Conservation (phyloP, 2,888 invertebrate species). For the Chymomyza caudatula region DNA sequence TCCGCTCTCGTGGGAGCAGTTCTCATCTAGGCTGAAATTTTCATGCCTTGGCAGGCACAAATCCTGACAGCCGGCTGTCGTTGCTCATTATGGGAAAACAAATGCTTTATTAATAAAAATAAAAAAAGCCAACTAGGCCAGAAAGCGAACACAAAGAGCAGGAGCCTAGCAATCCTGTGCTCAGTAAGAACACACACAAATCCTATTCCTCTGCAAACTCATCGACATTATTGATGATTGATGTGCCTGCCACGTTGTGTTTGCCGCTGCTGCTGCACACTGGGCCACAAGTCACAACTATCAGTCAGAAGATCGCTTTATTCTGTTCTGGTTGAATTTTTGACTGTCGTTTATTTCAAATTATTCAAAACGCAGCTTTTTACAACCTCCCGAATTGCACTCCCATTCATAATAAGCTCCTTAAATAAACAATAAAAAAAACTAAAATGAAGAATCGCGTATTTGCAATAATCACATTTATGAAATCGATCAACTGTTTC, state of each 20-base stretch:
- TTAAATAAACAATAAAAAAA: too few species aligned
- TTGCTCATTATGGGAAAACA: slow-evolving; percentile 70
- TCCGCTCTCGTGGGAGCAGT: background rate
- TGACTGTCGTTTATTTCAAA: too few species aligned
- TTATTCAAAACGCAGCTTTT: too few species aligned
- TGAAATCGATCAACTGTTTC: too few species aligned
- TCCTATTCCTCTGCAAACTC: slow-evolving; percentile 27
- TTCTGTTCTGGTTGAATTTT: background rate
- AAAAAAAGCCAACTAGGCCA: slow-evolving; percentile 50
- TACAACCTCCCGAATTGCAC: too few species aligned
- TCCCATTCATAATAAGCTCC: too few species aligned
- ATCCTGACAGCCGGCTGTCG: slow-evolving; percentile 69
- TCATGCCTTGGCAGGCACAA: slow-evolving; percentile 29
- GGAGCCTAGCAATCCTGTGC: background rate
- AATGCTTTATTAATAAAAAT: slow-evolving; percentile 72
- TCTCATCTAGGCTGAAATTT: slow-evolving; percentile 28
- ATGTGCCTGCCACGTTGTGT: slow-evolving; percentile 33
- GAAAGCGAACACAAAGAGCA: slow-evolving; percentile 43
- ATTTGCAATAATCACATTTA: too few species aligned
- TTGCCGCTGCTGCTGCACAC: background rate
- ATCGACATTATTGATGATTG: slow-evolving; percentile 72
- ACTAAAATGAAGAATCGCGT: too few species aligned
- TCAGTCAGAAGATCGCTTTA: background rate
- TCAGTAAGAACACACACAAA: background rate
- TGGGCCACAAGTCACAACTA: background rate